Evolutionary conservation across 2,113 vertebrate genomes (phyloP).

Genomic region (Tupaia chinensis): DNA sequence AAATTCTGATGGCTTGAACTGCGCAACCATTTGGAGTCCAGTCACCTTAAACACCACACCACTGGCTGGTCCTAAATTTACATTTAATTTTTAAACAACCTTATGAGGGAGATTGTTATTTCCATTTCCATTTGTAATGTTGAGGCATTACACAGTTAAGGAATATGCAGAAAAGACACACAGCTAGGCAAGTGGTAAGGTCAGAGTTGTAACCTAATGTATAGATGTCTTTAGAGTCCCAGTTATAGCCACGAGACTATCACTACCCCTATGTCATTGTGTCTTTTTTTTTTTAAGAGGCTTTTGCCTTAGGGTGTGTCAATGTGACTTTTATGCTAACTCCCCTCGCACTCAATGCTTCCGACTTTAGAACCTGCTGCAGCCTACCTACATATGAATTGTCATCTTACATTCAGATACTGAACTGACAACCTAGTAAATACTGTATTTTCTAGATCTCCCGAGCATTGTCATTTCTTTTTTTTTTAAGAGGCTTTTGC

Average conservation of each 20-base stretch:
- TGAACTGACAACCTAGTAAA: neutral
- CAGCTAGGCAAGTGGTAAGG: neutral
- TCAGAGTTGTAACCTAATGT: neutral
- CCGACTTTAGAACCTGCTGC: neutral
- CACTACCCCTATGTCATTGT: neutral
- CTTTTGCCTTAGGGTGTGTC: too few relatives aligned
- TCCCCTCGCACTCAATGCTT: neutral
- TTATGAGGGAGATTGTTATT: neutral
- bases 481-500: too few relatives aligned
- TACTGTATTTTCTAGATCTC: neutral
- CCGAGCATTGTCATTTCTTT: neutral
- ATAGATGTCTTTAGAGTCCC: neutral
- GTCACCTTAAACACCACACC: too few relatives aligned
- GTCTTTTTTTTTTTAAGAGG: too few relatives aligned
- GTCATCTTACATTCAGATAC: neutral
- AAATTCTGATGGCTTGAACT: too few relatives aligned
- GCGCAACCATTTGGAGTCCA: too few relatives aligned
- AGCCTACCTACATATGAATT: neutral
- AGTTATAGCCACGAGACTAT: neutral
- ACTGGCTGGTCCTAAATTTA: too few relatives aligned
- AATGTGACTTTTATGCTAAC: neutral
- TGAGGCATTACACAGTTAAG: neutral
- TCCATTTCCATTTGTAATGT: slow-evolving; percentile 4
- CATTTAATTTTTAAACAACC: neutral
- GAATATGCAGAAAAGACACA: neutral